Conservation (phyloP, 2,797 vertebrate species). For the Anguilla marmorata region DNA sequence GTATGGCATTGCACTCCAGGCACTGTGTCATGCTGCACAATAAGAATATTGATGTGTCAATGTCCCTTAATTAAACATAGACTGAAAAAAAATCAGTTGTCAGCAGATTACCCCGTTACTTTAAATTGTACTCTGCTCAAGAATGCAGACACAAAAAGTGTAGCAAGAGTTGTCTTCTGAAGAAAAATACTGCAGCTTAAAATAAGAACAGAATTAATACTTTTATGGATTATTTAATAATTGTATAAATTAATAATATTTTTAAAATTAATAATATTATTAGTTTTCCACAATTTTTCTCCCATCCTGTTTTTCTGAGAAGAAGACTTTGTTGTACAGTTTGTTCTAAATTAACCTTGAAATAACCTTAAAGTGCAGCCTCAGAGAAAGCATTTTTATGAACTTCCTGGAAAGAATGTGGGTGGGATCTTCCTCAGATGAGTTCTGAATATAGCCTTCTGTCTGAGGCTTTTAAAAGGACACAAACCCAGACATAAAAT, state of each 20-base stretch:
- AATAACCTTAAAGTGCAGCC: not conserved
- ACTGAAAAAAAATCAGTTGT: not conserved
- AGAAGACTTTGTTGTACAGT: not conserved
- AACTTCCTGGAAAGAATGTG: not conserved
- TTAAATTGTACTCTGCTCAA: not conserved
- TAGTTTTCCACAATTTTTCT: not conserved
- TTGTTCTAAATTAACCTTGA: not conserved
- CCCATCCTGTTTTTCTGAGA: not conserved
- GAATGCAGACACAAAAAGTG: not conserved
- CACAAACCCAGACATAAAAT: not conserved
- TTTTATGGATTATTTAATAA: not conserved
- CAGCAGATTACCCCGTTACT: not conserved
- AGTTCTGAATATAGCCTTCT: not conserved
- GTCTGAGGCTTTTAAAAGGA: not conserved
- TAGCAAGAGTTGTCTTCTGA: not conserved
- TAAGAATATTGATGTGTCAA: not conserved
- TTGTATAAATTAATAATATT: not conserved
- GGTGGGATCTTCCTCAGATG: not conserved
- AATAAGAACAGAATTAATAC: not conserved
- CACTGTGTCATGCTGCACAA: not conserved
- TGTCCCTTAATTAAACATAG: not conserved
- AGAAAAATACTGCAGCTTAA: not conserved
- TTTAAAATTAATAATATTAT: not conserved
- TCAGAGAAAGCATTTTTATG: not conserved
- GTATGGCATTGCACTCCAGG: slow-evolving; percentile 42